Conservation (phyloP, 2,888 invertebrate genomes). For the Nomada hirtipes region DNA sequence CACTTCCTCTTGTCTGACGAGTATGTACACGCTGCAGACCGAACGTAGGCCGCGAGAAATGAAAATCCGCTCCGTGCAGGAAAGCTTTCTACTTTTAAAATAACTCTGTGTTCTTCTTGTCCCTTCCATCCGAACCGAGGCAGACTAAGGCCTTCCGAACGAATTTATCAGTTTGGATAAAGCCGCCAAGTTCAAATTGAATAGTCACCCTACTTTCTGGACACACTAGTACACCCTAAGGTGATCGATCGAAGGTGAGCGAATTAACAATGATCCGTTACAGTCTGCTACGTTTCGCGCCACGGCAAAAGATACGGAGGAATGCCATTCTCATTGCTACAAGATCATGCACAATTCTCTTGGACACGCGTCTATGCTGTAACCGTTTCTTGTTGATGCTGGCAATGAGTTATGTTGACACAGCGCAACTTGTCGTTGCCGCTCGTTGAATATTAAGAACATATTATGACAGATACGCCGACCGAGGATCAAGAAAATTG, state of each 20-base stretch:
- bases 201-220: too few relatives aligned
- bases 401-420: conserved; percentile 78
- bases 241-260: too few relatives aligned
- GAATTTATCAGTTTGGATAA: too few relatives aligned
- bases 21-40: conserved; percentile 55
- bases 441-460: conserved; percentile 62
- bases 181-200: too few relatives aligned
- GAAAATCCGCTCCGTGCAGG: conserved; percentile 46
- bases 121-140: neutral
- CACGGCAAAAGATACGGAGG: neutral
- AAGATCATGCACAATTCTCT: conserved; percentile 62
- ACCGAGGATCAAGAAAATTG: conserved; percentile 29
- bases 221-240: too few relatives aligned
- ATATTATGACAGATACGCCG: conserved; percentile 63
- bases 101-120: neutral
- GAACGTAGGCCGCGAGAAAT: conserved; percentile 63
- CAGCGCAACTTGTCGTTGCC: conserved; percentile 67
- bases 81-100: conserved; percentile 26
- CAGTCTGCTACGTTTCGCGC: too few relatives aligned
- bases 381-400: conserved; percentile 77
- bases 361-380: conserved; percentile 43
- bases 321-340: neutral
- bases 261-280: too few relatives aligned
- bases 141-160: too few relatives aligned
- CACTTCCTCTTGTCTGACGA: conserved; percentile 66